Percentiles rank a stretch among this genome's conserved stretches.
These are phyloP conservation scores for Pygoscelis antarcticus DNA, from an alignment of 2,113 vertebrate genomes.

Conservation along the genomic window DNA sequence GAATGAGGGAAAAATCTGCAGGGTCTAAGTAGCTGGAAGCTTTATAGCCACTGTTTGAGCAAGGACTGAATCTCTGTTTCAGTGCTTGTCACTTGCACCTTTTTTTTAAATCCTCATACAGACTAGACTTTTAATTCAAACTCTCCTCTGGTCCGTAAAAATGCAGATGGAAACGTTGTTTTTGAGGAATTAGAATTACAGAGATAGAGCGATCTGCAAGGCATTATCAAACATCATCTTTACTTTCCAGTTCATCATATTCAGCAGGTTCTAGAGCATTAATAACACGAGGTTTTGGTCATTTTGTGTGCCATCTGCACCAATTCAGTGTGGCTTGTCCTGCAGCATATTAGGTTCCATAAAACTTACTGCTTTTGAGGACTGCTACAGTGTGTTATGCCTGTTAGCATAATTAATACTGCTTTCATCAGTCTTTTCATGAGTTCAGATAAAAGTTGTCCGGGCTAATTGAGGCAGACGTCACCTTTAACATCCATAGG, in stretches of 20 bases:
- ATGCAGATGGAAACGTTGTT: neutral
- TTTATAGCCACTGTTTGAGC: neutral
- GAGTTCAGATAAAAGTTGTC: neutral
- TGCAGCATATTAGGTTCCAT: too few relatives aligned
- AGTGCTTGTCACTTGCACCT: constrained; percentile 7
- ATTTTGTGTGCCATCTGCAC: neutral
- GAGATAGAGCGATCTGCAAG: neutral
- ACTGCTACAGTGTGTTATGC: neutral
- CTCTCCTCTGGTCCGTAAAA: neutral
- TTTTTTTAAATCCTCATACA: neutral
- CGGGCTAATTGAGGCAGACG: neutral
- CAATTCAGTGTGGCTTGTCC: neutral
- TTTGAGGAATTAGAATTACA: neutral
- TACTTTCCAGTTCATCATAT: neutral
- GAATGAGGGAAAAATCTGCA: neutral
- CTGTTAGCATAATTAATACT: neutral
- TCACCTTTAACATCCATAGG: neutral
- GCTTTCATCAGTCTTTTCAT: neutral
- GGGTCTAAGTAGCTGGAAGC: neutral
- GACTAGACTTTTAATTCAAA: neutral
- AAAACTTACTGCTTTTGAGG: neutral
- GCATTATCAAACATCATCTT: neutral
- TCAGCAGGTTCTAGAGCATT: neutral
- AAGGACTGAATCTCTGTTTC: neutral
- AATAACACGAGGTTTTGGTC: neutral